A percentile compares a stretch with the other conserved stretches of the same genome.
Conservation (phyloP, 2,113 vertebrate species). For the Ammodramus savannarum region DNA sequence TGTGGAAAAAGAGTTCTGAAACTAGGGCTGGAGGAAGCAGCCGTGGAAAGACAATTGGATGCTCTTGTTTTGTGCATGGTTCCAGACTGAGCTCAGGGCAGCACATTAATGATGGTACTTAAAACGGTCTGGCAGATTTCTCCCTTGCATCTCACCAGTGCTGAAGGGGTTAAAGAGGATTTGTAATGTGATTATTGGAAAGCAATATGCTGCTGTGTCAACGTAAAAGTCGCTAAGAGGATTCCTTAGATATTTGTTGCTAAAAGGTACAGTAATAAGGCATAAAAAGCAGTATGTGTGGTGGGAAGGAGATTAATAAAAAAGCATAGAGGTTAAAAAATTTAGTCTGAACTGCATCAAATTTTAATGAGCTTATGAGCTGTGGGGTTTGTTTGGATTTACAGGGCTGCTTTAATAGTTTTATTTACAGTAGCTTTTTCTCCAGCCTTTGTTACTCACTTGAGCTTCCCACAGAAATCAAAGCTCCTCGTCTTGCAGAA, state of each 20-base stretch:
- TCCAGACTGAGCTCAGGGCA: background rate
- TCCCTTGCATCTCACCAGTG: background rate
- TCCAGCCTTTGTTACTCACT: constrained; percentile 60
- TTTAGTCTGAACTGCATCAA: constrained; percentile 77
- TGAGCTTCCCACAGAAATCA: constrained; percentile 61
- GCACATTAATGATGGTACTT: background rate
- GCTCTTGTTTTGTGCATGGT: background rate
- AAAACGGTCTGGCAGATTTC: background rate
- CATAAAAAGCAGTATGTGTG: constrained; percentile 72
- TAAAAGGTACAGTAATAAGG: constrained; percentile 76
- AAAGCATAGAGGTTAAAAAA: constrained; percentile 76
- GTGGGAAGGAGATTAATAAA: constrained; percentile 78
- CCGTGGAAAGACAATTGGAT: background rate
- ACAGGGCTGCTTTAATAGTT: constrained; percentile 76
- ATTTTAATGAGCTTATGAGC: constrained; percentile 82
- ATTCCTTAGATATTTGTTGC: constrained; percentile 72
- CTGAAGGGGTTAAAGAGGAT: constrained; percentile 59
- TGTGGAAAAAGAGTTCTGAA: background rate
- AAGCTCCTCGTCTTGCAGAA: constrained; percentile 52
- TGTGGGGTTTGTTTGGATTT: constrained; percentile 80
- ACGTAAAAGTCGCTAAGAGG: constrained; percentile 72
- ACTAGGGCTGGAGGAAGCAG: background rate
- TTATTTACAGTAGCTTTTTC: constrained; percentile 79
- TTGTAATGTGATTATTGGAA: constrained; percentile 68
- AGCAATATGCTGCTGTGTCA: constrained; percentile 66